phyloP scores from a whole-genome alignment of 2,113 vertebrate species.

The Trachemys scripta region DNA sequence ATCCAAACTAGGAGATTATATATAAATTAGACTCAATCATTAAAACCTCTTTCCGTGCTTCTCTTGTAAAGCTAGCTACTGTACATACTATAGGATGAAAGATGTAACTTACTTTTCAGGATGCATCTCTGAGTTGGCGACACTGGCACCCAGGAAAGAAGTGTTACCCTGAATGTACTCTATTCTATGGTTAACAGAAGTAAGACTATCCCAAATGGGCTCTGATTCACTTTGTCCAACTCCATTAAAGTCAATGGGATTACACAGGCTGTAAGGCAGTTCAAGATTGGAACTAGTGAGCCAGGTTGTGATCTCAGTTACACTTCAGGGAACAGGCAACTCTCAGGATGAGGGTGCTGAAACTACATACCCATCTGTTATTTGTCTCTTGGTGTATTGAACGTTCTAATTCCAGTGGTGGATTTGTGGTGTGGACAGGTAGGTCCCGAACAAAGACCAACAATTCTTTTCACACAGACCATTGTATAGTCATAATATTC shows the following conservation, averaged over 20 bases:
- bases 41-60: background rate
- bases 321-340: background rate
- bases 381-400: background rate
- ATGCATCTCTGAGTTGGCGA: background rate
- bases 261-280: background rate
- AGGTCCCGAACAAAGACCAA: background rate
- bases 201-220: background rate
- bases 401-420: background rate
- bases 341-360: background rate
- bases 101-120: background rate
- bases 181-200: background rate
- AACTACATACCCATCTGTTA: fast-evolving
- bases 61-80: background rate
- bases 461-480: background rate
- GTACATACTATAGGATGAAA: no score
- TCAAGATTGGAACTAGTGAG: background rate
- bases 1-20: background rate
- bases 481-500: conserved; percentile 3
- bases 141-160: background rate
- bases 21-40: background rate
- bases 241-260: background rate
- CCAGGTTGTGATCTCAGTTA: background rate
- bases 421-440: background rate
- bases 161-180: background rate
- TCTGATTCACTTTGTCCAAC: background rate